Conservation (phyloP, 2,888 invertebrate species). For the Philereme transversata region DNA sequence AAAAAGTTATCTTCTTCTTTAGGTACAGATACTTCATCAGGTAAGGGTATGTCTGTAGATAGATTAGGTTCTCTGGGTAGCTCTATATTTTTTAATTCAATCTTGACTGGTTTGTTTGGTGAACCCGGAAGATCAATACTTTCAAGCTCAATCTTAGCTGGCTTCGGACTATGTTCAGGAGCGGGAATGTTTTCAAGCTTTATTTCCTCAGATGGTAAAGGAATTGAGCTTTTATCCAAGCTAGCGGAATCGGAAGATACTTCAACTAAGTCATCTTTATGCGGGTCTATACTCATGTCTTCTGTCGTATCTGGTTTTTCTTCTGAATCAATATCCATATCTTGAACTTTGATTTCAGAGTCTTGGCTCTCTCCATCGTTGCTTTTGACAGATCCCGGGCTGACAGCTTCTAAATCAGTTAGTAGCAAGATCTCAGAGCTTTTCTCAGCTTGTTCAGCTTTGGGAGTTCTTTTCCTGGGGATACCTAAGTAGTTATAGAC, state of each 20-base stretch:
- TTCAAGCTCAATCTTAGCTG: slow-evolving; percentile 53
- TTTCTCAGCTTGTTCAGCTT: slow-evolving; percentile 63
- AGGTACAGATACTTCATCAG: slow-evolving; percentile 54
- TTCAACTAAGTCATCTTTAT: slow-evolving; percentile 31
- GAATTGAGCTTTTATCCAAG: slow-evolving; percentile 61
- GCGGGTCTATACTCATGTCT: slow-evolving; percentile 25
- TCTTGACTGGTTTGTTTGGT: slow-evolving; percentile 52
- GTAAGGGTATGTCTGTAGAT: slow-evolving; percentile 59
- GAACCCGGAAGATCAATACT: slow-evolving; percentile 66
- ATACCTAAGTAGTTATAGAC: slow-evolving; percentile 94
- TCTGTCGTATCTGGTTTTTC: slow-evolving; percentile 44
- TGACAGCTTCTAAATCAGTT: slow-evolving; percentile 91
- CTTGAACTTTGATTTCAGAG: slow-evolving; percentile 49
- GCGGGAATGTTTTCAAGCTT: slow-evolving; percentile 56
- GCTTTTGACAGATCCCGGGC: slow-evolving; percentile 90
- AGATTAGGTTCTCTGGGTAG: slow-evolving; percentile 60
- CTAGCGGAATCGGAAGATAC: slow-evolving; percentile 41
- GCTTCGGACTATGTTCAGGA: slow-evolving; percentile 80
- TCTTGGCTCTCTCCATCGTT: slow-evolving; percentile 59
- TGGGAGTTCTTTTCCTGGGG: slow-evolving; percentile 84
- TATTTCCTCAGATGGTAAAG: slow-evolving; percentile 64
- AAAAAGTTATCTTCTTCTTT: slow-evolving; percentile 54
- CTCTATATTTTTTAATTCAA: slow-evolving; percentile 66
- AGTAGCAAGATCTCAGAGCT: slow-evolving; percentile 85
- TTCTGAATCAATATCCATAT: slow-evolving; percentile 53